Conservation (phyloP, 2,113 vertebrate genomes). For the Condylura cristata region DNA sequence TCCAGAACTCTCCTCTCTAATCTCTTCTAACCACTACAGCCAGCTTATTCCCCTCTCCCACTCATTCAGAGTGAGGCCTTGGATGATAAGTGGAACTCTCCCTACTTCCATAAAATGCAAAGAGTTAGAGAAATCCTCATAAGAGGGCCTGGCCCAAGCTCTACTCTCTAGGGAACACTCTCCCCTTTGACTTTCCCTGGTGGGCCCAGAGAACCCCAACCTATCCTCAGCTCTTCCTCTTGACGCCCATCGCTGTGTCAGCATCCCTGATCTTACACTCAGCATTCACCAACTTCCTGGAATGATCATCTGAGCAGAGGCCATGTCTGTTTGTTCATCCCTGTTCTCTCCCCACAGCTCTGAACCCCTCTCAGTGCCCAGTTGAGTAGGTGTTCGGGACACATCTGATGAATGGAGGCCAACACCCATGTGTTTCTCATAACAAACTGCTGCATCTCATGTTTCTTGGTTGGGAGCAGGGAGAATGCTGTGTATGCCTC, state of each 20-base stretch:
- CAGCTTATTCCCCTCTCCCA: not conserved
- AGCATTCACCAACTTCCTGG: not conserved
- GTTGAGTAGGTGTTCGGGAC: not conserved
- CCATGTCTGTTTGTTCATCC: not conserved
- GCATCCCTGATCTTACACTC: not conserved
- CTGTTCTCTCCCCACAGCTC: not conserved
- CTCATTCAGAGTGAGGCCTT: not conserved
- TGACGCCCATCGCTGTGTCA: not conserved
- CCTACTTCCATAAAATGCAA: not conserved
- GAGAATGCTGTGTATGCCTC: not conserved
- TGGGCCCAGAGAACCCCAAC: no score
- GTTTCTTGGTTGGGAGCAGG: not conserved
- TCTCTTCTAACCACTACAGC: not conserved
- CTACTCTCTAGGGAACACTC: not conserved
- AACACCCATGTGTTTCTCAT: not conserved
- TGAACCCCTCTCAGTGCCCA: not conserved
- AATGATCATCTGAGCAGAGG: not conserved
- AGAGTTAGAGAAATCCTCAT: not conserved
- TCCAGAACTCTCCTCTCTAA: not conserved
- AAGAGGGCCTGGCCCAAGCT: not conserved
- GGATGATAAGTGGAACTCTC: not conserved
- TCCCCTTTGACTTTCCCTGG: not conserved
- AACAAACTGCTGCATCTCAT: not conserved
- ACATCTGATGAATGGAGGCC: not conserved
- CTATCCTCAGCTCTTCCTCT: not conserved